These are phyloP conservation scores for Umimayanthus chanpuru DNA, from an alignment of 92 coral and sea anemone genomes.

Conservation along the genomic window DNA sequence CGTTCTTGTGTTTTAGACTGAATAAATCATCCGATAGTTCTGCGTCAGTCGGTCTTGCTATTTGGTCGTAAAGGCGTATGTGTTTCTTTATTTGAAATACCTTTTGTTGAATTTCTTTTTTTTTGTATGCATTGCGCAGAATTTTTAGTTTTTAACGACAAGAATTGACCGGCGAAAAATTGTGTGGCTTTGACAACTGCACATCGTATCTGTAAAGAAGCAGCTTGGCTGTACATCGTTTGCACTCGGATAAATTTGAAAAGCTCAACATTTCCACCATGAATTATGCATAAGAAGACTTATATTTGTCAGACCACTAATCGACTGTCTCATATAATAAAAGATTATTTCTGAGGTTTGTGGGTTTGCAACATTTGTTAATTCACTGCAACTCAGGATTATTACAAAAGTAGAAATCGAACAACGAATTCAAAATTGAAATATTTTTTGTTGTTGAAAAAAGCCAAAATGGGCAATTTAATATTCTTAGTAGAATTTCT, in stretches of 20 bases:
- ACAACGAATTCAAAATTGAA: background rate
- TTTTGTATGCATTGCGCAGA: background rate
- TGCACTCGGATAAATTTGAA: background rate
- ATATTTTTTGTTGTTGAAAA: background rate
- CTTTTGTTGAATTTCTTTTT: background rate
- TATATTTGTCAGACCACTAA: slow-evolving; percentile 16
- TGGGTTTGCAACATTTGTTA: slow-evolving; percentile 9
- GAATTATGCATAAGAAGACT: slow-evolving; percentile 6
- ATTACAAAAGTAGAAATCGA: background rate
- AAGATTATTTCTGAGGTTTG: slow-evolving; percentile 3
- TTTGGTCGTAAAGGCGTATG: background rate
- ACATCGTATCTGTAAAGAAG: background rate
- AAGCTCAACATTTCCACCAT: slow-evolving; percentile 4
- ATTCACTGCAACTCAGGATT: background rate
- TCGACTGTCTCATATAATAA: background rate
- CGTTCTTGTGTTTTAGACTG: background rate
- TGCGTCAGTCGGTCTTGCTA: slow-evolving; percentile 4
- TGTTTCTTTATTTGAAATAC: background rate
- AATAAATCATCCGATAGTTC: background rate
- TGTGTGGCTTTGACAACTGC: background rate
- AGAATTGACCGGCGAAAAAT: background rate
- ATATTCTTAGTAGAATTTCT: slow-evolving; percentile 15
- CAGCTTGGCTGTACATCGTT: background rate
- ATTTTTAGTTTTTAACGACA: background rate
- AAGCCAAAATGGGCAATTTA: background rate